A percentile compares a stretch with the other conserved stretches of the same genome.
These are phyloP conservation scores for Crocidura indochinensis DNA, from an alignment of 2,797 vertebrate species.

Conservation along the genomic window DNA sequence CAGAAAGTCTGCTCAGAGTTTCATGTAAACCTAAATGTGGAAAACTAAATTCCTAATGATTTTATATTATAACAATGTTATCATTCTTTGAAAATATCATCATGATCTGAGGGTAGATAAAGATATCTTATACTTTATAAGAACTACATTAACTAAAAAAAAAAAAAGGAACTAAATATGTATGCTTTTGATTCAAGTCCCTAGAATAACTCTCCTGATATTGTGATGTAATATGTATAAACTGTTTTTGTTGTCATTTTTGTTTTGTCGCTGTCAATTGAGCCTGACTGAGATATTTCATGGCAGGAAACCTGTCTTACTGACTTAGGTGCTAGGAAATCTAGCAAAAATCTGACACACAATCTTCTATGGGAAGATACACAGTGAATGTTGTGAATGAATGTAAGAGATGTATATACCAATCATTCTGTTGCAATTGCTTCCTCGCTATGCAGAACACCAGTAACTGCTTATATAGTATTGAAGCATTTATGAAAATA, in stretches of 20 bases:
- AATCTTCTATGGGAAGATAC: not conserved
- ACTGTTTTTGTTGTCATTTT: no score
- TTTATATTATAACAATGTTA: not conserved
- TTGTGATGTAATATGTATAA: not conserved
- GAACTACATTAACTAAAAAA: not conserved
- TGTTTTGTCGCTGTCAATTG: not conserved
- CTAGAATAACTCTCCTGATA: not conserved
- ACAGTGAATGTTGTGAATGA: rapidly evolving
- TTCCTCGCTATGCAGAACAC: not conserved
- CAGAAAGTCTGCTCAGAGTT: not conserved
- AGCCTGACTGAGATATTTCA: not conserved
- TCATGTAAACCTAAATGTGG: not conserved
- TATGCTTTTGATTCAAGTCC: not conserved
- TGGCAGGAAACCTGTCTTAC: not conserved
- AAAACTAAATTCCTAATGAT: not conserved
- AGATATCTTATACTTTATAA: not conserved
- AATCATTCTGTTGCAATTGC: rapidly evolving
- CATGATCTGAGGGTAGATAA: not conserved
- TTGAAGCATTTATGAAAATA: not conserved
- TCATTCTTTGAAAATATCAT: not conserved
- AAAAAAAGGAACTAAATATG: not conserved
- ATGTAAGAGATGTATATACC: rapidly evolving
- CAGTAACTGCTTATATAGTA: rapidly evolving
- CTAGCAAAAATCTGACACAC: not conserved
- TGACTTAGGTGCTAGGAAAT: not conserved